phyloP scores from a whole-genome alignment of 1,140 invertebrate genomes.

The Pararge aegeria region DNA sequence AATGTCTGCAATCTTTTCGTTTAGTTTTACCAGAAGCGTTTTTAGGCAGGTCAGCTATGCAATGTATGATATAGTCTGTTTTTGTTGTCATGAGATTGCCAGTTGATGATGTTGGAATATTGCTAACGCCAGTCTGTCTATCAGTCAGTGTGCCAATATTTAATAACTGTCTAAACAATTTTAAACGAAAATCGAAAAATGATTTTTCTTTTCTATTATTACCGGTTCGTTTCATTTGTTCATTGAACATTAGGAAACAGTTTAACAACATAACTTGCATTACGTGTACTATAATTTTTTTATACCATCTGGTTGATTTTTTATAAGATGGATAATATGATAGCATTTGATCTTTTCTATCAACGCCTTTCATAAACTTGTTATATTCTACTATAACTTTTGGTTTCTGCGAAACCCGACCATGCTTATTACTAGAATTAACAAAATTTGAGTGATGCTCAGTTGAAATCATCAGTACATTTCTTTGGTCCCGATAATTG shows the following conservation, averaged over 20 bases:
- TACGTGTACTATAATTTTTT: not conserved
- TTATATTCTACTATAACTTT: not conserved
- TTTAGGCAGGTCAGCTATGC: not conserved
- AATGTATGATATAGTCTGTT: too few species aligned
- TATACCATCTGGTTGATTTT: not conserved
- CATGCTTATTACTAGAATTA: not conserved
- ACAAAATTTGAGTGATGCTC: not conserved
- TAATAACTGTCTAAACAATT: not conserved
- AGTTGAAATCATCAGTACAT: not conserved
- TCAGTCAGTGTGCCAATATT: not conserved
- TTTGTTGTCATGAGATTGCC: not conserved
- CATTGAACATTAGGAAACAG: not conserved
- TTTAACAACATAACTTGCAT: not conserved
- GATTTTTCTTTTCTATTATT: not conserved
- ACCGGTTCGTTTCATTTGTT: not conserved
- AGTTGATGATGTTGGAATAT: not conserved
- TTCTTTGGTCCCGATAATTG: not conserved
- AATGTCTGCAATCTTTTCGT: not conserved
- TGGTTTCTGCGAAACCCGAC: not conserved
- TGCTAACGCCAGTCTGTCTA: not conserved
- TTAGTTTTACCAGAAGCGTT: not conserved
- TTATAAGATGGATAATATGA: not conserved
- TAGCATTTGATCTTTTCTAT: not conserved
- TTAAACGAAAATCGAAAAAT: not conserved
- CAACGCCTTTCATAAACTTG: not conserved